These are phyloP conservation scores for Eulacestoma nigropectus DNA, from an alignment of 2,113 vertebrate genomes.

Conservation along the genomic window DNA sequence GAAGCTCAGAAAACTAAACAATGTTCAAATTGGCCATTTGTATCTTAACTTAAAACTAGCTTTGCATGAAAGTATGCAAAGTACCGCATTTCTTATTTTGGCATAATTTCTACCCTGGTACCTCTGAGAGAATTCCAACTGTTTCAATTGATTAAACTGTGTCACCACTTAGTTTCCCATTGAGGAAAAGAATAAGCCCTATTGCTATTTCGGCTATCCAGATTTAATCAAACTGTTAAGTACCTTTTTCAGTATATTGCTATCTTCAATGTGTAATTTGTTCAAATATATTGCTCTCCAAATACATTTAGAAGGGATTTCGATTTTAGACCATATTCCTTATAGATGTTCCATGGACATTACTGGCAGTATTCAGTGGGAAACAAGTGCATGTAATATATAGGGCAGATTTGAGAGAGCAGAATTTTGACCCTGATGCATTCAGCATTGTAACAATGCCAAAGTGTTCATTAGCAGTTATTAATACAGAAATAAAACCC, in stretches of 20 bases:
- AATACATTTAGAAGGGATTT: background rate
- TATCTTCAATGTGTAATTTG: background rate
- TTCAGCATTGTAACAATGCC: background rate
- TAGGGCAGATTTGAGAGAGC: background rate
- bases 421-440: background rate
- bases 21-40: background rate
- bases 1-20: background rate
- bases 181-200: background rate
- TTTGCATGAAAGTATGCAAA: background rate
- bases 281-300: conserved; percentile 12
- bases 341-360: background rate
- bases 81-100: background rate
- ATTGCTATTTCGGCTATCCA: background rate
- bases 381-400: background rate
- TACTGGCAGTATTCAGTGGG: background rate
- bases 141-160: conserved; percentile 4
- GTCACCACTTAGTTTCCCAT: background rate
- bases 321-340: background rate
- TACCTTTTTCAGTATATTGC: conserved; percentile 42
- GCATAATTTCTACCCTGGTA: background rate
- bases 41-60: background rate
- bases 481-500: background rate
- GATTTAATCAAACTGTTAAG: conserved; percentile 24
- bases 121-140: background rate
- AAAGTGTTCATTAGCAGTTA: background rate